Evolutionary conservation across 2,888 invertebrate genomes (phyloP).

Genomic region (Anthophora plumipes): DNA sequence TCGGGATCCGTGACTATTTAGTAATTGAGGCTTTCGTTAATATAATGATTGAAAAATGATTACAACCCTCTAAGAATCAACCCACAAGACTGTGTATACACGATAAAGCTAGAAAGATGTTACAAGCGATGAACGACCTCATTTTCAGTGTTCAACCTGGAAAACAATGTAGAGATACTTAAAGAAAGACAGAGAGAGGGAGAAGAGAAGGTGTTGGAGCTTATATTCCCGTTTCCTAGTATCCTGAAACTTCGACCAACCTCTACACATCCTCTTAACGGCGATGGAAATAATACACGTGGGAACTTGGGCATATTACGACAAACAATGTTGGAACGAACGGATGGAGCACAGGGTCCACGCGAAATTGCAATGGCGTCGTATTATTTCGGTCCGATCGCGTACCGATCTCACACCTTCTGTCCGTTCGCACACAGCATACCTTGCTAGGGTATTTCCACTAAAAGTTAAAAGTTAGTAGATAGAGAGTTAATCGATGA

Average conservation of each 20-base stretch:
- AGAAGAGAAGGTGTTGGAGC: conserved; percentile 13
- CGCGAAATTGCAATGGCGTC: conserved; percentile 66
- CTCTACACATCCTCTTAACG: conserved; percentile 64
- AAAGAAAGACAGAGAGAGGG: neutral
- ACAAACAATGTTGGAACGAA: conserved; percentile 62
- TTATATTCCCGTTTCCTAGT: conserved; percentile 31
- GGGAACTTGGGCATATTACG: conserved; percentile 70
- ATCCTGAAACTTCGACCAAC: conserved; percentile 38
- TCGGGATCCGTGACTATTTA: too few relatives aligned
- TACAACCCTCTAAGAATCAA: neutral
- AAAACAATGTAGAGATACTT: conserved; percentile 31
- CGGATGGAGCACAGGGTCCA: conserved; percentile 51
- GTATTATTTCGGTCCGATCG: conserved; percentile 64
- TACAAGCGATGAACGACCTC: conserved; percentile 6
- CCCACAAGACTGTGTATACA: neutral
- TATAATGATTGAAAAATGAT: neutral
- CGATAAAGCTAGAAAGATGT: conserved; percentile 13
- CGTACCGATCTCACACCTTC: conserved; percentile 15
- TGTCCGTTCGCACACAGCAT: neutral
- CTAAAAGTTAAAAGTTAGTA: too few relatives aligned
- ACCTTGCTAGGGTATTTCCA: too few relatives aligned
- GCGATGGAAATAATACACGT: conserved; percentile 70
- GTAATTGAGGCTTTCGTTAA: too few relatives aligned
- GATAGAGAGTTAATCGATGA: too few relatives aligned
- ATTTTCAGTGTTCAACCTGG: conserved; percentile 4